Conservation (phyloP, 1,140 invertebrate species). For the Melitaea cinxia region DNA sequence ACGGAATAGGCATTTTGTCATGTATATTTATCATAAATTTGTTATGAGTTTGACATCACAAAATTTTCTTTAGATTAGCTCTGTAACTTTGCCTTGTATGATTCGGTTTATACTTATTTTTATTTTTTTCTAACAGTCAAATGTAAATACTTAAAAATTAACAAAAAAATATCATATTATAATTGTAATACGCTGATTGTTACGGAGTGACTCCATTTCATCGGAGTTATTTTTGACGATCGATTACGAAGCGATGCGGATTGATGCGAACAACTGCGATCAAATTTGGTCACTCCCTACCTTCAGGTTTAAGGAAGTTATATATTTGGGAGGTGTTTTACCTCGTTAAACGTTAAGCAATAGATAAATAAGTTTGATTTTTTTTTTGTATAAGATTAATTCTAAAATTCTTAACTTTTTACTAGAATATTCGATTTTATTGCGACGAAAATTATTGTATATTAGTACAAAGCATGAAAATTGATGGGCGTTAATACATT, state of each 20-base stretch:
- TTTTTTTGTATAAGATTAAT: conserved; percentile 60
- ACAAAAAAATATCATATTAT: conserved; percentile 54
- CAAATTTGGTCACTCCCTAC: conserved; percentile 46
- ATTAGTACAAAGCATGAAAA: conserved; percentile 77
- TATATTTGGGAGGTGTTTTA: conserved; percentile 49
- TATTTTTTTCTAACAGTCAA: conserved; percentile 39
- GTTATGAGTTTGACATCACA: conserved; percentile 1
- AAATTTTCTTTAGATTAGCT: background rate
- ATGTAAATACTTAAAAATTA: conserved; percentile 61
- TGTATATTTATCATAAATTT: background rate
- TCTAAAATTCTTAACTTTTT: conserved; percentile 59
- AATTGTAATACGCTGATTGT: conserved; percentile 38
- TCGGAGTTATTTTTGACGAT: background rate
- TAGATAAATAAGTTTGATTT: conserved; percentile 59
- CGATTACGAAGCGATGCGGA: background rate
- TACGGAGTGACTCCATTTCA: conserved; percentile 43
- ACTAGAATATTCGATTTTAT: conserved; percentile 59
- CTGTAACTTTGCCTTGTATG: conserved; percentile 8
- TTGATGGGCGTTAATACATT: conserved; percentile 47
- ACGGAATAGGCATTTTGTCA: background rate
- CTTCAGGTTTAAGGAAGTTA: conserved; percentile 39
- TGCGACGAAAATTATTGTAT: conserved; percentile 63
- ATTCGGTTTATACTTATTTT: conserved; percentile 16
- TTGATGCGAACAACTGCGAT: conserved; percentile 8
- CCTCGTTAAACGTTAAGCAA: conserved; percentile 57